Percentiles rank a stretch among this genome's conserved stretches.
These are phyloP conservation scores for Cyprinella venusta DNA, from an alignment of 2,797 vertebrate genomes.

Conservation along the genomic window DNA sequence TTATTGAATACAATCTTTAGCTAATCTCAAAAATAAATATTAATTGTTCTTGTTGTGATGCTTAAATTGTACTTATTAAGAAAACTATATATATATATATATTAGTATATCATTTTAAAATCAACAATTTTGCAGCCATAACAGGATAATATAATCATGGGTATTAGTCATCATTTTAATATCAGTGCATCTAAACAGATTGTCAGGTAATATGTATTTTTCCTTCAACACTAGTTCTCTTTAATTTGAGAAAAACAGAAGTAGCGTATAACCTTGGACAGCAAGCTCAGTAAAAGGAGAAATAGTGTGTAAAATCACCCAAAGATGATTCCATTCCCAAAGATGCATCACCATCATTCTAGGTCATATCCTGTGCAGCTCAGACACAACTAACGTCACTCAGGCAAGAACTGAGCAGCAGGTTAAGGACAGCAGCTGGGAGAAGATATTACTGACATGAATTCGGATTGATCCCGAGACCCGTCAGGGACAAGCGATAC, in stretches of 20 bases:
- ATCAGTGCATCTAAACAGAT: not conserved
- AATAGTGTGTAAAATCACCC: slow-evolving; percentile 21
- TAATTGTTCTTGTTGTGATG: no score
- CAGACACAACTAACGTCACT: slow-evolving; percentile 13
- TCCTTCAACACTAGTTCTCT: slow-evolving; percentile 27
- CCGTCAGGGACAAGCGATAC: not conserved
- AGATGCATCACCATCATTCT: slow-evolving; percentile 21
- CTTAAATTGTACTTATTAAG: no score
- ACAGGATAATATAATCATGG: not conserved
- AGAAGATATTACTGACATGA: slow-evolving; percentile 24
- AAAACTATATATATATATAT: no score
- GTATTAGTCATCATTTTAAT: not conserved
- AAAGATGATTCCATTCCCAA: not conserved
- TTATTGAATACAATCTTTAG: not conserved
- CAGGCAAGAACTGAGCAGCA: slow-evolving; percentile 25
- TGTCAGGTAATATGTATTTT: not conserved
- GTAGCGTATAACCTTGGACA: slow-evolving; percentile 13
- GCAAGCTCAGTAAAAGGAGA: slow-evolving; percentile 1
- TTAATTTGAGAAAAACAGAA: slow-evolving; percentile 33
- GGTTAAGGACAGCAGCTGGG: slow-evolving; percentile 31
- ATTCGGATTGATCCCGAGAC: slow-evolving; percentile 25
- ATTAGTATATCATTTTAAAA: no score
- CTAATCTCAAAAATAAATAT: not conserved
- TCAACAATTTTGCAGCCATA: no score
- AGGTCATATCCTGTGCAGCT: slow-evolving; percentile 16